These are phyloP conservation scores for Pseudocheirus occidentalis DNA, from an alignment of 2,797 vertebrate genomes.

Conservation along the genomic window DNA sequence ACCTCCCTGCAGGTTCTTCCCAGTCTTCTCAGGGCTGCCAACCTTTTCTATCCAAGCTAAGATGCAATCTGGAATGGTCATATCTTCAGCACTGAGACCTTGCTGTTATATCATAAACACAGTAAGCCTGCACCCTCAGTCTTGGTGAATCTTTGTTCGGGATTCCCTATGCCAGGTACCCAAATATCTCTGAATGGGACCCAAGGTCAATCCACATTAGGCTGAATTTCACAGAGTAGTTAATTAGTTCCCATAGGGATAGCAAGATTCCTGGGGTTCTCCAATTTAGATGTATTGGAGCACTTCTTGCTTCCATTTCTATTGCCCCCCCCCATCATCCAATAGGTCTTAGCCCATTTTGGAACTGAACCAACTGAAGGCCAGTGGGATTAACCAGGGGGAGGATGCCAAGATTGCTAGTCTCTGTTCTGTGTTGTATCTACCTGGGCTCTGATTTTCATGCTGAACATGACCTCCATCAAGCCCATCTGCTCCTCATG, in stretches of 20 bases:
- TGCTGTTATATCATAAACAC: not conserved
- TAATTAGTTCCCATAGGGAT: not conserved
- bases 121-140: not conserved
- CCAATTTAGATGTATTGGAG: not conserved
- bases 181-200: not conserved
- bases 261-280: not conserved
- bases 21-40: not conserved
- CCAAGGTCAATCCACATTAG: not conserved
- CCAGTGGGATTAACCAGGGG: not conserved
- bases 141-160: not conserved
- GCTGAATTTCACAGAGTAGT: not conserved
- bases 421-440: not conserved
- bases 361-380: not conserved
- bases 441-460: not conserved
- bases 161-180: not conserved
- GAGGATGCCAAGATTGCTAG: not conserved
- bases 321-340: not conserved
- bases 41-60: not conserved
- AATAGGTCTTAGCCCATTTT: not conserved
- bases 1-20: not conserved
- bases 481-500: not conserved
- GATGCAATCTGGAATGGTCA: not conserved
- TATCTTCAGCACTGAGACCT: not conserved
- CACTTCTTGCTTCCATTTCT: not conserved
- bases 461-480: constrained; percentile 1